A percentile compares a stretch with the other conserved stretches of the same genome.
Evolutionary conservation across 2,113 vertebrate species (phyloP).

Genomic region (Scalopus aquaticus): DNA sequence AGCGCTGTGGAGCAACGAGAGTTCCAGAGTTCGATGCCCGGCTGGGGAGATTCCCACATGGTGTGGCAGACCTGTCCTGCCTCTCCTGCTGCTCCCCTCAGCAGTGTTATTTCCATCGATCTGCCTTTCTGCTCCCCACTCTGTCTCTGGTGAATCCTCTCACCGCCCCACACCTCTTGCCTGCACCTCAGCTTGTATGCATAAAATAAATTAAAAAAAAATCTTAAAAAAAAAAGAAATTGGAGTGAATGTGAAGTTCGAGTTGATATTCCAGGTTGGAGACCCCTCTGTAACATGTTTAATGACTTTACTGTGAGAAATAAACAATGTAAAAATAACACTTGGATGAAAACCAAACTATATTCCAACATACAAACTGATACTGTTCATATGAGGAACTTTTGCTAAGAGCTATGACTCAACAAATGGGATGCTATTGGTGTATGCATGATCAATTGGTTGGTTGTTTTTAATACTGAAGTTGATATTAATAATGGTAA

Average conservation of each 20-base stretch:
- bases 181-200: too few species aligned
- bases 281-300: not conserved
- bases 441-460: not conserved
- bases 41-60: too few species aligned
- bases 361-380: slow-evolving; percentile 64
- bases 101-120: too few species aligned
- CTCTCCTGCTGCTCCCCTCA: too few species aligned
- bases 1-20: too few species aligned
- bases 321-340: slow-evolving; percentile 68
- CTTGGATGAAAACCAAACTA: slow-evolving; percentile 48
- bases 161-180: too few species aligned
- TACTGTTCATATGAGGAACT: slow-evolving; percentile 43
- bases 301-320: slow-evolving; percentile 44
- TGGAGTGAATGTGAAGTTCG: not conserved
- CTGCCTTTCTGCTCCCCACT: too few species aligned
- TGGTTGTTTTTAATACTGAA: not conserved
- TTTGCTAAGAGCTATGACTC: slow-evolving; percentile 12
- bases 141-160: too few species aligned
- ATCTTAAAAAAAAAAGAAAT: slow-evolving; percentile 32
- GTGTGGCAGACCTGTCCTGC: too few species aligned
- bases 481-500: not conserved
- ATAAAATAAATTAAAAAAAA: too few species aligned
- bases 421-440: not conserved
- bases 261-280: not conserved
- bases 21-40: too few species aligned